These are phyloP conservation scores for Chrysemys picta DNA, from an alignment of 2,113 vertebrate genomes.

Conservation along the genomic window DNA sequence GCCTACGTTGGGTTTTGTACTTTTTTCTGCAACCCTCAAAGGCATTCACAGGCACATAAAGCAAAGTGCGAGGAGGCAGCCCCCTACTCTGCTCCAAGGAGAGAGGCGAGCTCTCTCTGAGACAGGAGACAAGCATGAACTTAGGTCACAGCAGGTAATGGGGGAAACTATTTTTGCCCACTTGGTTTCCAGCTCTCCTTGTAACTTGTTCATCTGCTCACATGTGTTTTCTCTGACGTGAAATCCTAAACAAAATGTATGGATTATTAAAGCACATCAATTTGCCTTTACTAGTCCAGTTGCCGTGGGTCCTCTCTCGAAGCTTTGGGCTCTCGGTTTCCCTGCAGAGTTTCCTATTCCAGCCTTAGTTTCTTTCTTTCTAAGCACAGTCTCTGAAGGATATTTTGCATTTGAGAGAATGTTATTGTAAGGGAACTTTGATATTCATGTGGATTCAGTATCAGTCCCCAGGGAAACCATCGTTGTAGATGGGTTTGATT, in stretches of 20 bases:
- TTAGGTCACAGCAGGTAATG: not conserved
- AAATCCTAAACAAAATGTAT: not conserved
- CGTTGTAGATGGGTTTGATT: not conserved
- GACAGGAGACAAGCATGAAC: not conserved
- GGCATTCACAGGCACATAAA: not conserved
- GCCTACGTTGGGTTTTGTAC: not conserved
- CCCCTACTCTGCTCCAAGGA: too few species aligned
- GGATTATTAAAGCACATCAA: not conserved
- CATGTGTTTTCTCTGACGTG: not conserved
- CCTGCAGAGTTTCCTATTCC: not conserved
- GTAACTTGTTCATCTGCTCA: not conserved
- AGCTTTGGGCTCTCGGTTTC: not conserved
- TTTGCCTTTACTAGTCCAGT: not conserved
- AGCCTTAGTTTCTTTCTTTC: not conserved
- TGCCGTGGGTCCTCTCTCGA: not conserved
- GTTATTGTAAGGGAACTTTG: not conserved
- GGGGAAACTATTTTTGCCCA: not conserved
- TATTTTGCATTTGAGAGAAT: not conserved
- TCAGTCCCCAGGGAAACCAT: not conserved
- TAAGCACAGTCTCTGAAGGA: not conserved
- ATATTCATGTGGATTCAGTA: not conserved
- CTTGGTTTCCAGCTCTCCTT: not conserved
- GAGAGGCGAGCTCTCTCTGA: not conserved
- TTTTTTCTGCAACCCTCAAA: not conserved
- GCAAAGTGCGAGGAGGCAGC: not conserved